Percentiles rank a stretch among this genome's conserved stretches.
These are phyloP conservation scores for Allobates femoralis DNA, from an alignment of 2,797 vertebrate species.

Conservation along the genomic window DNA sequence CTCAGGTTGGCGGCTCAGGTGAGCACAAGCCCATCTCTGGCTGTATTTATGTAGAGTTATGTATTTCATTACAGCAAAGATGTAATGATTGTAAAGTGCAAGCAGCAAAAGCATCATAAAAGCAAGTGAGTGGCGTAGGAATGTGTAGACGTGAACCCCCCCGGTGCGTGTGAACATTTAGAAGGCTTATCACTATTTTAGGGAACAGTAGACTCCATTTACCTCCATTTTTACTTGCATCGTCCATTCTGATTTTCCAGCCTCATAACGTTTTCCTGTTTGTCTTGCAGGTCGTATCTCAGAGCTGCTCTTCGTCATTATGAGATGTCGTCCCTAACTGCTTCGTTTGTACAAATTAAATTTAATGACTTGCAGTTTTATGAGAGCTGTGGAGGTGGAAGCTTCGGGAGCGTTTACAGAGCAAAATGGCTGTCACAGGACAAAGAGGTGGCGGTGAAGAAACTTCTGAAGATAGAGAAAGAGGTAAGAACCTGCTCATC, in stretches of 20 bases:
- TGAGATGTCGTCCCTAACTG: constrained; percentile 94
- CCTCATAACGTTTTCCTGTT: not conserved
- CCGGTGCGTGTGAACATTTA: no score
- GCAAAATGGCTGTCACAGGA: constrained; percentile 97
- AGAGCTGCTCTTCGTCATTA: constrained; percentile 84
- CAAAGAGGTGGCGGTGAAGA: constrained; percentile 99
- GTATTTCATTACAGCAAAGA: not conserved
- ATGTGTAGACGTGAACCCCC: no score
- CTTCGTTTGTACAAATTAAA: constrained; percentile 96
- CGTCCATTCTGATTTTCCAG: not conserved
- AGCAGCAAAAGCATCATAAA: not conserved
- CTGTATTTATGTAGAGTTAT: not conserved
- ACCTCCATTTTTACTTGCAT: not conserved
- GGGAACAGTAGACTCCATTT: not conserved
- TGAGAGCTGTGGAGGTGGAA: constrained; percentile 98
- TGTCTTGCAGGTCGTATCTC: constrained; percentile 78
- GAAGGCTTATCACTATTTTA: no score
- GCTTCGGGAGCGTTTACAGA: constrained; percentile 97
- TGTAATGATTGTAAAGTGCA: no score
- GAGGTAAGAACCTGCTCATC: constrained; percentile 81
- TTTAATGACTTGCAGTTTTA: constrained; percentile 96
- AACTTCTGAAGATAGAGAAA: constrained; percentile 98
- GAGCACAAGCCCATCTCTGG: not conserved
- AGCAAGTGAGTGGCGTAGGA: no score
- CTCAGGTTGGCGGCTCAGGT: not conserved